Evolutionary conservation across 2,113 vertebrate genomes (phyloP), one percentile per base, ranked within the genome.

Genomic region (Gopherus flavomarginatus): DNA sequence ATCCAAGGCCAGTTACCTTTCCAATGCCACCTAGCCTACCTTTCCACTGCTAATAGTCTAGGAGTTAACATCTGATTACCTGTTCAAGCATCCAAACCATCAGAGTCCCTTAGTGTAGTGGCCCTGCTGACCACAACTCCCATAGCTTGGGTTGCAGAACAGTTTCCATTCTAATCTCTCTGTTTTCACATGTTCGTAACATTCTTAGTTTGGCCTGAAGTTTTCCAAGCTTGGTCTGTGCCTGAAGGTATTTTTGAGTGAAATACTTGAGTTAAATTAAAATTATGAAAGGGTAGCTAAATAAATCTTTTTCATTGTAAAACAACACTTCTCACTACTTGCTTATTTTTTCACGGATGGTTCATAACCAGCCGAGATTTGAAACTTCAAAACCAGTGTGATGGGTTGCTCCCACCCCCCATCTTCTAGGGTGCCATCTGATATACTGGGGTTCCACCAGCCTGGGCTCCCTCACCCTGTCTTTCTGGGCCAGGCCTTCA

Each of bases 211-310:
- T 12, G 22, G n/a, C n/a, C 22, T 75, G n/a, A 17, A 42, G 35
- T 42, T 8, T 75, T 42, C 21, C 69, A 75, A 38, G 69, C n/a
- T 75, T 4, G 56, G 4, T 75, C 49, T 0, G 0, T 2, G 24
- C 11, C 17, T 27, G 62, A 53, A 47, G n/a, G 26, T 22, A 54
- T 22, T n/a, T 44, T 59, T 79, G 9, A 79, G 50, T 4, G 57
- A 79, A 88, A 86, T 6, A 29, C 24, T 9, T 53, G 49, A 1
- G 0, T 42, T 27, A 0, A 0, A 0, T 24, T 24, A 27, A 85
- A 57, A 44, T 31, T 9, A 35, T 86, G 54, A 42, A 56, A 44
- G 14, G 26, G 11, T n/a, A 5, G 11, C 6, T 35, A 10, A 42
- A 85, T 57, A 14, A 50, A 83, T 83, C 79, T 59, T 0, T 69